These are phyloP conservation scores for Zingel zingel DNA, from an alignment of 2,113 vertebrate species.

Conservation along the genomic window DNA sequence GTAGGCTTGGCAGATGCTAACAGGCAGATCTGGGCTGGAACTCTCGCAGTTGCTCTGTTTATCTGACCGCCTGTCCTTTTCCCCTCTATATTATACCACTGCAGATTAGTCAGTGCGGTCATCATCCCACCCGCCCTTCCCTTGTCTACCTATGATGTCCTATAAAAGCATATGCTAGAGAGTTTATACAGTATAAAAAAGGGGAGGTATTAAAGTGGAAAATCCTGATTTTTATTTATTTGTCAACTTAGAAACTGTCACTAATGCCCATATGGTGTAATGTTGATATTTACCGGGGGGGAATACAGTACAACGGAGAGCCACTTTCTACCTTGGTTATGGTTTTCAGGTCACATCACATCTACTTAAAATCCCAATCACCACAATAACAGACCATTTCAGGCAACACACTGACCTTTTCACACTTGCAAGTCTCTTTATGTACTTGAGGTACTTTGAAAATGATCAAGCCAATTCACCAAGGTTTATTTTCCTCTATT, in stretches of 20 bases:
- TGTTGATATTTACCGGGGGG: not conserved
- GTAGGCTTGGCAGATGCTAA: conserved; percentile 50
- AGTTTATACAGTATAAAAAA: not conserved
- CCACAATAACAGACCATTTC: not conserved
- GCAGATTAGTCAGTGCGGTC: conserved; percentile 64
- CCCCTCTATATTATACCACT: conserved; percentile 58
- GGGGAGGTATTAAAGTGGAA: not conserved
- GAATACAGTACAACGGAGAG: not conserved
- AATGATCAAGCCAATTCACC: not conserved
- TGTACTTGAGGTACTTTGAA: not conserved
- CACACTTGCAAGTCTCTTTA: not conserved
- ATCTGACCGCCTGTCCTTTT: conserved; percentile 66
- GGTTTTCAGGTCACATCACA: not conserved
- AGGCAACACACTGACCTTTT: not conserved
- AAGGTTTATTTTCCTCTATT: not conserved
- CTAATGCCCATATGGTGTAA: not conserved
- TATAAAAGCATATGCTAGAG: not conserved
- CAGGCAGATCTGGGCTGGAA: conserved; percentile 66
- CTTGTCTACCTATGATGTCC: conserved; percentile 10
- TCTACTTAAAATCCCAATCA: not conserved
- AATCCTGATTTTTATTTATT: conserved; percentile 12
- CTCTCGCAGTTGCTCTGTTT: conserved; percentile 48
- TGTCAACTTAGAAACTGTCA: not conserved
- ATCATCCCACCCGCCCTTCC: conserved; percentile 24
- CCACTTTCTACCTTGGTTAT: too few relatives aligned